Evolutionary conservation across 2,797 vertebrate genomes (phyloP).

Genomic region (Forpus xanthops): DNA sequence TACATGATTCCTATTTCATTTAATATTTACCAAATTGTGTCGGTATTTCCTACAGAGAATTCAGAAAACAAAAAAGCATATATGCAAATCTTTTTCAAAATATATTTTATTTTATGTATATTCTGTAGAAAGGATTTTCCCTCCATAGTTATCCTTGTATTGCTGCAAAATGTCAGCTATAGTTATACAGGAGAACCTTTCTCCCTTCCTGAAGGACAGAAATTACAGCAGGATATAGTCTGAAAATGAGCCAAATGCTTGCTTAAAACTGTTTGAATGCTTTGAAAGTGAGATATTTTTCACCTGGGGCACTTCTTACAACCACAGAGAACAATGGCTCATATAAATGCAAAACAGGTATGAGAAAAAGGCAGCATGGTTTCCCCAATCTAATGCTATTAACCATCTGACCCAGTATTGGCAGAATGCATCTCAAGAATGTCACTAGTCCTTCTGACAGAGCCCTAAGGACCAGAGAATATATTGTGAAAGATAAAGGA

Average conservation of each 20-base stretch:
- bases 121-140: neutral
- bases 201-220: neutral
- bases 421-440: constrained; percentile 38
- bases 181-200: constrained; percentile 16
- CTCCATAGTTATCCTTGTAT: neutral
- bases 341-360: constrained; percentile 71
- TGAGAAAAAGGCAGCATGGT: constrained; percentile 26
- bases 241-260: constrained; percentile 39
- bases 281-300: constrained; percentile 22
- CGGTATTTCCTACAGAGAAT: neutral
- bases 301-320: constrained; percentile 29
- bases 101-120: neutral
- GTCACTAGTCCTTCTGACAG: neutral
- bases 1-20: neutral
- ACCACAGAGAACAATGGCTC: constrained; percentile 36
- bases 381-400: constrained; percentile 57
- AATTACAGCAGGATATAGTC: constrained; percentile 12
- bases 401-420: constrained; percentile 59
- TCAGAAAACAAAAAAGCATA: neutral
- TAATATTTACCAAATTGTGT: neutral
- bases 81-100: neutral
- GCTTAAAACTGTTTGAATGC: constrained; percentile 11
- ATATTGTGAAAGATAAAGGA: constrained; percentile 1
- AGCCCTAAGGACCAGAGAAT: neutral
- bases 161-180: neutral